Percentiles rank a stretch among this genome's conserved stretches.
These are phyloP conservation scores for Catostomus latipinnis DNA, from an alignment of 2,797 vertebrate species.

Conservation along the genomic window DNA sequence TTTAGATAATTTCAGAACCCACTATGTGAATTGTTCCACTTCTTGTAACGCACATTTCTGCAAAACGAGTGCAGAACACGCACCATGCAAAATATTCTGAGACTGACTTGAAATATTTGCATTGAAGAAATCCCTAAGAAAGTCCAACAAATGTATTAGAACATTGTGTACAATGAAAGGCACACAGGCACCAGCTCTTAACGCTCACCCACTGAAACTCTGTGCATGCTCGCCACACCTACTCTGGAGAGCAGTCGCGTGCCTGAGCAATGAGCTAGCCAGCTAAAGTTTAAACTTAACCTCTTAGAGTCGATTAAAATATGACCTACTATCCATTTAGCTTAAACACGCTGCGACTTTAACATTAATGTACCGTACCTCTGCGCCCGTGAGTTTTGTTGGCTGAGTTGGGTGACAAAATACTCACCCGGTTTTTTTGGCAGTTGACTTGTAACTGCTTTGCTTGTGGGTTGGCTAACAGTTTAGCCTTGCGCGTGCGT, in stretches of 20 bases:
- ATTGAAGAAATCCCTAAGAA: background rate
- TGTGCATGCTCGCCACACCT: no score
- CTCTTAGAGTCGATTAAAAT: constrained; percentile 19
- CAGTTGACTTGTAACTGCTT: background rate
- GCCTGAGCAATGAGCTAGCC: constrained; percentile 4
- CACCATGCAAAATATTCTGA: background rate
- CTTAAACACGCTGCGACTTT: background rate
- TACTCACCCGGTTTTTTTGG: constrained; percentile 8
- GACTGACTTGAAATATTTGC: background rate
- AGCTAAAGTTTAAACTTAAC: constrained; percentile 19
- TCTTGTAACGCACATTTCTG: background rate
- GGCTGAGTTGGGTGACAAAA: background rate
- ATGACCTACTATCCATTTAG: background rate
- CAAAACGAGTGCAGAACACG: background rate
- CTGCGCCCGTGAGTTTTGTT: constrained; percentile 21
- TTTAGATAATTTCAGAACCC: no score
- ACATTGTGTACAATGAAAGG: constrained; percentile 1
- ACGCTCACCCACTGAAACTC: background rate
- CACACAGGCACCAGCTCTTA: background rate
- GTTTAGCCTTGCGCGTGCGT: constrained; percentile 30
- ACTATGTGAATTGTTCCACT: background rate
- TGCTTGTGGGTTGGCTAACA: background rate
- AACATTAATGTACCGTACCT: constrained; percentile 12
- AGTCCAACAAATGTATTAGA: background rate
- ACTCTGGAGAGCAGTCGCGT: constrained; percentile 2